phyloP scores from a whole-genome alignment of 2,797 vertebrate species.

The Enteromius trimaculatus region DNA sequence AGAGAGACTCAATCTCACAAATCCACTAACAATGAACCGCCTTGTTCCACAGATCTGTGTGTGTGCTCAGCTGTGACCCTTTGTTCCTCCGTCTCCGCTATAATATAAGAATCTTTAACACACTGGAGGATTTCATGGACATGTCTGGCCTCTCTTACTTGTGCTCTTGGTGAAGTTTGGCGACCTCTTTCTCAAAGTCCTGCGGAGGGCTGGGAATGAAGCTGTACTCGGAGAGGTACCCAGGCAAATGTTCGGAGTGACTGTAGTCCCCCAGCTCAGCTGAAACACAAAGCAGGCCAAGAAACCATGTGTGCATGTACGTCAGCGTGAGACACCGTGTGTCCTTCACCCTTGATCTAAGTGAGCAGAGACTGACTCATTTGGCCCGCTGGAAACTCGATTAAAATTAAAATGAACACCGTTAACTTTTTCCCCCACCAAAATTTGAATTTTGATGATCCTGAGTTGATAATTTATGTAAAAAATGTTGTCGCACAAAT shows the following conservation, averaged over 20 bases:
- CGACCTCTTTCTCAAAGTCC: constrained; percentile 97
- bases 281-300: constrained; percentile 66
- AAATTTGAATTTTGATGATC: not conserved
- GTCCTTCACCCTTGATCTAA: constrained; percentile 24
- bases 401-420: not conserved
- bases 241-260: constrained; percentile 87
- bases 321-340: constrained; percentile 23
- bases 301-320: constrained; percentile 34
- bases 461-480: not conserved
- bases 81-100: constrained; percentile 27
- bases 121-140: constrained; percentile 16
- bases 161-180: constrained; percentile 98
- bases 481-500: not conserved
- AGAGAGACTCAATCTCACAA: constrained; percentile 52
- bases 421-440: not conserved
- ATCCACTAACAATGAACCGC: constrained; percentile 53
- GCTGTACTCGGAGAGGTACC: constrained; percentile 92
- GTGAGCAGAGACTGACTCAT: not conserved
- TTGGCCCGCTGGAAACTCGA: not conserved
- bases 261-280: constrained; percentile 96
- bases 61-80: constrained; percentile 45
- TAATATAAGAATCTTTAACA: constrained; percentile 38
- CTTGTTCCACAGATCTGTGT: constrained; percentile 53
- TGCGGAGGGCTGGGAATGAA: constrained; percentile 93
- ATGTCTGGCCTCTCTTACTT: constrained; percentile 76